Percentiles rank a stretch among this genome's conserved stretches.
These are phyloP conservation scores for Drosophila testacea DNA, from an alignment of 2,888 invertebrate species.

Conservation along the genomic window DNA sequence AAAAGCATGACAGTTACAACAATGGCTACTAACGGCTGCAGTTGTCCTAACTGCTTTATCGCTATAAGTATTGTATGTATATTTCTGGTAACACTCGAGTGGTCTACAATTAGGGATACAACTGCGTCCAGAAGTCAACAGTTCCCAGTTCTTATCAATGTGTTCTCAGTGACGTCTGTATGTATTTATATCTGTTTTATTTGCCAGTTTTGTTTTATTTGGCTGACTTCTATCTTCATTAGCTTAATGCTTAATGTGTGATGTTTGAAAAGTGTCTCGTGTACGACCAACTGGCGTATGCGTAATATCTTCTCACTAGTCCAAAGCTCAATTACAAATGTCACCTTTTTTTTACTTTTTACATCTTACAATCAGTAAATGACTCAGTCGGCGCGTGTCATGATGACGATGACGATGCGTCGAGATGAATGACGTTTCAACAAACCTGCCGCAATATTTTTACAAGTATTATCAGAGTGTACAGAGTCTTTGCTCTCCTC, in stretches of 20 bases:
- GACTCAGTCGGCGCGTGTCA: constrained; percentile 38
- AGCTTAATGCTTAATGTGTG: constrained; percentile 42
- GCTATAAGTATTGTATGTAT: background rate
- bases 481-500: background rate
- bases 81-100: constrained; percentile 33
- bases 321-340: constrained; percentile 23
- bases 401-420: constrained; percentile 5
- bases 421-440: constrained; percentile 32
- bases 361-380: constrained; percentile 16
- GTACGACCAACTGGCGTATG: constrained; percentile 53
- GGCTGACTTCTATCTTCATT: constrained; percentile 18
- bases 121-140: constrained; percentile 17
- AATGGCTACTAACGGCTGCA: constrained; percentile 1
- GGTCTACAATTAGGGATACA: constrained; percentile 50
- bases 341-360: constrained; percentile 7
- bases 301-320: constrained; percentile 47
- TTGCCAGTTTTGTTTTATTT: constrained; percentile 18
- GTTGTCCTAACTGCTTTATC: constrained; percentile 15
- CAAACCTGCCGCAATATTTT: constrained; percentile 49
- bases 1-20: constrained; percentile 54
- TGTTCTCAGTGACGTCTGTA: constrained; percentile 10
- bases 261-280: constrained; percentile 35
- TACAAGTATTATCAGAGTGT: constrained; percentile 20
- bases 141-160: constrained; percentile 20
- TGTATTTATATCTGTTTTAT: constrained; percentile 12